A percentile compares a stretch with the other conserved stretches of the same genome.
Evolutionary conservation across 2,797 vertebrate genomes (phyloP).

Genomic region (Loriculus beryllinus): DNA sequence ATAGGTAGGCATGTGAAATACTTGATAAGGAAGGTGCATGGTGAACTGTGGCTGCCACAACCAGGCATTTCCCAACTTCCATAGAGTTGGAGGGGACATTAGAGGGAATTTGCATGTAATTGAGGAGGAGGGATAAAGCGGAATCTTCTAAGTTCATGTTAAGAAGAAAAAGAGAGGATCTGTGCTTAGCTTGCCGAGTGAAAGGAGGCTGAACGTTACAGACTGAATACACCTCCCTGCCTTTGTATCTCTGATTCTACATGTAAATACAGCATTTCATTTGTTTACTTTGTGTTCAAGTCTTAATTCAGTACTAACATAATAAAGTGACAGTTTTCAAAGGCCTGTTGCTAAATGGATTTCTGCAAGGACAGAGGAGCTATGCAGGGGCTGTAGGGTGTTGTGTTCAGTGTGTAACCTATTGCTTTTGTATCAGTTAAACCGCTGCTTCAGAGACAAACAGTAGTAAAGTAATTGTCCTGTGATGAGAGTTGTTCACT

Average conservation of each 20-base stretch:
- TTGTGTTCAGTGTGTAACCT: neutral
- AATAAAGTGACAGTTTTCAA: neutral
- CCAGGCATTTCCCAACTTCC: neutral
- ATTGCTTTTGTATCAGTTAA: neutral
- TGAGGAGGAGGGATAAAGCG: neutral
- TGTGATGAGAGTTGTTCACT: neutral
- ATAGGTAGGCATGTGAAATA: neutral
- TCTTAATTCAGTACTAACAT: neutral
- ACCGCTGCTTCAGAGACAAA: neutral
- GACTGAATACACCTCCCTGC: neutral
- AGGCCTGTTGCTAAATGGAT: neutral
- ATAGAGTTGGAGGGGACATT: rapidly evolving
- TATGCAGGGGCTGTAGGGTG: neutral
- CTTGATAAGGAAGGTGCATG: neutral
- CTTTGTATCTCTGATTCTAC: neutral
- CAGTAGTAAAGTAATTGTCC: neutral
- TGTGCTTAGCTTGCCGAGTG: neutral
- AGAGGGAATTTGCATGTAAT: neutral
- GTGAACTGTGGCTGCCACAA: rapidly evolving
- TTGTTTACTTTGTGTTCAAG: neutral
- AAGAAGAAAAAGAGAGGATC: neutral
- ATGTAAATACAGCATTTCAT: neutral
- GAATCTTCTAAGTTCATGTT: neutral
- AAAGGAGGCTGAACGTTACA: neutral
- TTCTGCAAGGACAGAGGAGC: neutral